Percentiles rank a stretch among this genome's conserved stretches.
phyloP scores from a whole-genome alignment of 1,140 invertebrate genomes.

The Nomia melanderi region DNA sequence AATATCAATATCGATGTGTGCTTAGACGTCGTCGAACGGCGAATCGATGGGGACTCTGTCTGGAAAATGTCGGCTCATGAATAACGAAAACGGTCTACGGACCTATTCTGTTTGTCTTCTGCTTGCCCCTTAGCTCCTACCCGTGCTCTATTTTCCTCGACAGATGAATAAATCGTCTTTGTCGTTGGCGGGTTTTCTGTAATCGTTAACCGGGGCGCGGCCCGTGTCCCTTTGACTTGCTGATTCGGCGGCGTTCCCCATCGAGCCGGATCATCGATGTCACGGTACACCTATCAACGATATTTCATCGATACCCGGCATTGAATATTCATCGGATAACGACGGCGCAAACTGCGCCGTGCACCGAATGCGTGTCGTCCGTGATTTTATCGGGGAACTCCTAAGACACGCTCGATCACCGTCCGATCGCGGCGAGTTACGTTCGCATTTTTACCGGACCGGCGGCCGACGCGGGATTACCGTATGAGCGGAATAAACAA shows the following conservation, averaged over 20 bases:
- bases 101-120: not conserved
- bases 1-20: not conserved
- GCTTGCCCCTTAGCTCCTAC: not conserved
- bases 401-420: not conserved
- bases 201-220: not conserved
- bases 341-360: not conserved
- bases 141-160: not conserved
- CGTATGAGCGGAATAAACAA: not conserved
- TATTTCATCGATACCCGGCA: not conserved
- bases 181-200: not conserved
- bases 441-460: too few relatives aligned
- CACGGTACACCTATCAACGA: not conserved
- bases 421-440: too few relatives aligned
- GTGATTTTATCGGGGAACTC: not conserved
- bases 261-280: not conserved
- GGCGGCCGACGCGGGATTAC: not conserved
- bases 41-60: too few relatives aligned
- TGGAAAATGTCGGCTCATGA: not conserved
- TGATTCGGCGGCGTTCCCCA: not conserved
- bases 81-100: not conserved
- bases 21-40: not conserved
- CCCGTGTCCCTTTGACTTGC: not conserved
- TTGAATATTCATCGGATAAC: not conserved
- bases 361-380: not conserved
- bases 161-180: conserved; percentile 3